Percentiles rank a stretch among this genome's conserved stretches.
These are phyloP conservation scores for Chlorodrepanis virens DNA, from an alignment of 2,113 vertebrate species.

Conservation along the genomic window DNA sequence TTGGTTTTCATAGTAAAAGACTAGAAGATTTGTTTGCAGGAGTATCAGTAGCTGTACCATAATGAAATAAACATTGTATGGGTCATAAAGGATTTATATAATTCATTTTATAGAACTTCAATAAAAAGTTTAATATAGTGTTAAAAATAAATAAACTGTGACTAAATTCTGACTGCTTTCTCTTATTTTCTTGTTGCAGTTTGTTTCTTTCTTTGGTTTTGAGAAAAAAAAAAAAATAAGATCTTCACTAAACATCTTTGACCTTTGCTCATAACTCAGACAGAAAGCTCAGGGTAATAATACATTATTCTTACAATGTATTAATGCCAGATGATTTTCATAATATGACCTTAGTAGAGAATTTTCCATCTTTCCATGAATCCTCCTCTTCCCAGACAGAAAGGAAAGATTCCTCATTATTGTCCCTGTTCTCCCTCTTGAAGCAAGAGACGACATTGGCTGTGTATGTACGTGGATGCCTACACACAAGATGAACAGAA, in stretches of 20 bases:
- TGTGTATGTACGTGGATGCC: accelerated
- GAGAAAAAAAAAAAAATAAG: accelerated
- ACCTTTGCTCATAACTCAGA: not conserved
- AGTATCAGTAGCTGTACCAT: not conserved
- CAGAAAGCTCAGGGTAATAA: not conserved
- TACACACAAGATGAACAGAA: not conserved
- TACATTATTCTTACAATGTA: not conserved
- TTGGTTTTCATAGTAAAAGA: not conserved
- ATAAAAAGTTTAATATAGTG: not conserved
- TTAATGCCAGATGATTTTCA: not conserved
- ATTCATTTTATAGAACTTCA: not conserved
- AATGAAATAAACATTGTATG: not conserved
- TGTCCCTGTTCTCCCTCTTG: not conserved
- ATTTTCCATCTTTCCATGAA: not conserved
- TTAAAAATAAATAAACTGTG: not conserved
- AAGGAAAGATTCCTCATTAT: not conserved
- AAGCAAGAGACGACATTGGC: not conserved
- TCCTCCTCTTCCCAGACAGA: not conserved
- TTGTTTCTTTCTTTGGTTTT: not conserved
- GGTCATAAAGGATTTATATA: not conserved
- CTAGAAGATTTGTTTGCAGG: not conserved
- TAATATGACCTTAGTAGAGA: not conserved
- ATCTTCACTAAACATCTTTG: not conserved
- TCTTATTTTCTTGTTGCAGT: not conserved
- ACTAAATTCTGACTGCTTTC: not conserved